Evolutionary conservation across 1,140 invertebrate species (phyloP).

Genomic region (Triops longicaudatus): DNA sequence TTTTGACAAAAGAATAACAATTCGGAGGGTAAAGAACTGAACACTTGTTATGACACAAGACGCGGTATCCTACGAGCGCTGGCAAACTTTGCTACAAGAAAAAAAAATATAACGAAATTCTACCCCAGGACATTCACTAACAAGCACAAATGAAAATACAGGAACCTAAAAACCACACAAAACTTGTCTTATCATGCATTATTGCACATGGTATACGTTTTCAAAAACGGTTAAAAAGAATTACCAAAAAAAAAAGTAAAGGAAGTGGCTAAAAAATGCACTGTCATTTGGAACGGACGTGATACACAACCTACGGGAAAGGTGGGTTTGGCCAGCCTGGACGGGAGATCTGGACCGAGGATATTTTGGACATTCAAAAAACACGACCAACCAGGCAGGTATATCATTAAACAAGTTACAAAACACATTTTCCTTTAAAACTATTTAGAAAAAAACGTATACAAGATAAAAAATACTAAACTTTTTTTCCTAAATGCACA

Average conservation of each 20-base stretch:
- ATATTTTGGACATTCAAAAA: slow-evolving; percentile 8
- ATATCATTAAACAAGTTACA: background rate
- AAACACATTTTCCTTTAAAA: background rate
- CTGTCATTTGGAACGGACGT: slow-evolving; percentile 14
- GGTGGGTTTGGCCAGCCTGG: slow-evolving; percentile 1
- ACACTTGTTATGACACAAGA: background rate
- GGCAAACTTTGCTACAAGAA: background rate
- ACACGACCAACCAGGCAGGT: slow-evolving; percentile 3
- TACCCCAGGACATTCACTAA: slow-evolving; percentile 14
- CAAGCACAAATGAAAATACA: slow-evolving; percentile 8
- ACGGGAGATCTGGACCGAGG: slow-evolving; percentile 13
- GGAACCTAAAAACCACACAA: slow-evolving; percentile 11
- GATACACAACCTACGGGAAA: slow-evolving; percentile 14
- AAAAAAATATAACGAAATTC: background rate
- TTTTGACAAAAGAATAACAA: background rate
- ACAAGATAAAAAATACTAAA: background rate
- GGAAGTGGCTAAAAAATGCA: background rate
- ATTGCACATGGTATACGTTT: background rate
- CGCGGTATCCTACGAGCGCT: background rate
- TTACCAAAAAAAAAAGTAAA: background rate
- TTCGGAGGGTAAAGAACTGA: background rate
- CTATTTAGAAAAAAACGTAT: background rate
- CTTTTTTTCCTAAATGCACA: background rate
- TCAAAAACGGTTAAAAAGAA: background rate
- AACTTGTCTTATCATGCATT: slow-evolving; percentile 15